phyloP scores from a whole-genome alignment of 1,140 invertebrate species.

The Meloidogyne exigua region DNA sequence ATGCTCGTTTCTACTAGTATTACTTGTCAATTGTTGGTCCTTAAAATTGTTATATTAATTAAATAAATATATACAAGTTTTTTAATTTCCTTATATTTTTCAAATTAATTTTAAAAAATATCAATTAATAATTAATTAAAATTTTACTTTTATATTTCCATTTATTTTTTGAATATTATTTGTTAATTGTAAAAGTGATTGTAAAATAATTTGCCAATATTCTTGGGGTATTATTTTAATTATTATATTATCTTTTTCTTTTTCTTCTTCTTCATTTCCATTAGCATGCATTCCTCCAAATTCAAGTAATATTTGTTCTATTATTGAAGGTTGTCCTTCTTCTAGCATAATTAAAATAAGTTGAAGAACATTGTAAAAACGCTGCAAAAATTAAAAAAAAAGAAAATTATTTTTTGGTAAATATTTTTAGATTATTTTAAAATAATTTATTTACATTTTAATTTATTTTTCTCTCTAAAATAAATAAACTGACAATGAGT shows the following conservation, averaged over 20 bases:
- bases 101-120: no score
- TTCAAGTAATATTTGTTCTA: not conserved
- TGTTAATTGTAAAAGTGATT: not conserved
- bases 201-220: not conserved
- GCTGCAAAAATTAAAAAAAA: not conserved
- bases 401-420: not conserved
- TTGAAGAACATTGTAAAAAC: not conserved
- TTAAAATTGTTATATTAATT: no score
- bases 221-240: not conserved
- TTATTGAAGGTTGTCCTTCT: not conserved
- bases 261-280: not conserved
- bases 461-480: no score
- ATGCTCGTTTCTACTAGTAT: not conserved
- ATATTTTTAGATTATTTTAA: no score
- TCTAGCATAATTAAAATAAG: not conserved
- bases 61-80: no score
- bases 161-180: not conserved
- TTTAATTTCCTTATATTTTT: no score
- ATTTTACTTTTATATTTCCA: not conserved
- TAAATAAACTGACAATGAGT: no score
- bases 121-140: no score
- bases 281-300: slow-evolving; percentile 4
- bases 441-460: no score
- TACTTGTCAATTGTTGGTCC: no score
- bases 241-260: not conserved